Evolutionary conservation across 2,113 vertebrate genomes (phyloP), one percentile per base, ranked within the genome.

Genomic region (Sus scrofa): DNA sequence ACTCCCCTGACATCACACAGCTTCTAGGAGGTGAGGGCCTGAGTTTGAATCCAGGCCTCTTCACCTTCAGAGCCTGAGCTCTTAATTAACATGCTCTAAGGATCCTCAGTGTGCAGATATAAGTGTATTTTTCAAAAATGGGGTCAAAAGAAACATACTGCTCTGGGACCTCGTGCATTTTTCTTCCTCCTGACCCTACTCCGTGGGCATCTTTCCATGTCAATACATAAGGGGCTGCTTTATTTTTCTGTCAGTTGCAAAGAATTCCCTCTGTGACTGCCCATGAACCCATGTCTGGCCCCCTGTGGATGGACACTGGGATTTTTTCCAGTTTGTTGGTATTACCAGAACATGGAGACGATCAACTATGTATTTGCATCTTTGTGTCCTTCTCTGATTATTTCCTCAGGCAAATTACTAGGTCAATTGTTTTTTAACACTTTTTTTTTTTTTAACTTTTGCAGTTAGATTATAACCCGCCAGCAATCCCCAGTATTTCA

Each of bases 341-440:
- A 16, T 82, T 62, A 18, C n/a, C 14, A 44, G 32, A 44, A 60
- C 27, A 5, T 52, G 11, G 9, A 82, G 84, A 24, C 5, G 62
- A 63, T 37, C 54, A 58, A 8, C n/a, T 18, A 12, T 10, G 20
- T 6, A 34, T 68, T 27, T 75, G 67, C 20, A 7, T 68, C 73
- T 86, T 68, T 89, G 34, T 56, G 58, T 16, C 4, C 44, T 10
- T 60, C 50, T 83, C 34, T 37, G 32, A 67, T 63, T 22, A 62
- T 77, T 82, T 74, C 52, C 62, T 54, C 24, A 24, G 86, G 78
- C 63, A 70, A 92, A 92, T 63, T 44, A 94, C 73, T 39, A n/a
- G 60, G n/a, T 70, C 70, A 11, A 18, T 56, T 92, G 82, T 86
- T 62, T 70, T 58, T 50, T 39, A 77, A 30, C 30, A 12, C 5